Evolutionary conservation across 2,797 vertebrate species (phyloP), one percentile per base, ranked within the genome.

Genomic region (Periparus ater): DNA sequence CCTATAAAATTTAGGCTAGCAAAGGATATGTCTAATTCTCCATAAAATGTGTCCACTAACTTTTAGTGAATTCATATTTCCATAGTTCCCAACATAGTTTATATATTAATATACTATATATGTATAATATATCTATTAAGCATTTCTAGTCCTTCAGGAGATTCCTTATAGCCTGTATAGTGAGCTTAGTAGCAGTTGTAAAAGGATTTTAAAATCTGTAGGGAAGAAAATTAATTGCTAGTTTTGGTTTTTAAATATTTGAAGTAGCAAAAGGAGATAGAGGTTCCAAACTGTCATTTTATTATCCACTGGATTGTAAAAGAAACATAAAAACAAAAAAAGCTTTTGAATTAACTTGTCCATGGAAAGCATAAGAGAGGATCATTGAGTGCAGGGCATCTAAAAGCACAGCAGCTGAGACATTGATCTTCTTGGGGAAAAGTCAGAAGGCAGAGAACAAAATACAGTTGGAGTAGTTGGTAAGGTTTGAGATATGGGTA

Each of bases 311-410:
- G n/a, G 20, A 63, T 38, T 72, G 26, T 27, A 27, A 62, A 55
- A 80, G 26, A 45, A 73, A 73, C 58, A 4, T 22, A 54, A 47
- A 58, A 48, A 48, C 79, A 53, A 8, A 36, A 45, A 77, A 30
- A 4, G 8, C 3, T 14, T 60, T 27, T 75, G 42, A 62, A 27
- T 55, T 75, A 23, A 53, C 9, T 67, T 85, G 34, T 11, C 26
- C 12, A 10, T 42, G 38, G 25, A 57, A 40, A 68, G 22, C 0
- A 2, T 4, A 2, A 50, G 42, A 63, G 22, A 7, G 6, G 7
- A 44, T 67, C 25, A 27, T 7, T 17, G 48, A 44, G 36, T 67
- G 51, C 4, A 48, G 27, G 7, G 5, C 13, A 2, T 74, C 30
- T 53, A 60, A 81, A 89, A 71, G 13, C n/a, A 26, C 22, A 14